Conservation (phyloP, 1,140 invertebrate genomes). For the Littorina saxatilis region DNA sequence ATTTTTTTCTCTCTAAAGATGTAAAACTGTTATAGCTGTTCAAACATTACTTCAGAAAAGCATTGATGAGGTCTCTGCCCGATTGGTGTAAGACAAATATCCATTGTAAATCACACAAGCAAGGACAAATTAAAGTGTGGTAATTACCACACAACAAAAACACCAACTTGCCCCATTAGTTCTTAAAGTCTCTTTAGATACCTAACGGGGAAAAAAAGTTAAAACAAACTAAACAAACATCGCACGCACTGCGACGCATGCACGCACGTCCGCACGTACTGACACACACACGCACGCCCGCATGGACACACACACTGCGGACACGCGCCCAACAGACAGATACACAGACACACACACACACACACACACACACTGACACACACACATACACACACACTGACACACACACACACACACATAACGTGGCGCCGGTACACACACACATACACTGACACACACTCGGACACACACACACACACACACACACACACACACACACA, state of each 20-base stretch:
- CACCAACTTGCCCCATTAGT: too few relatives aligned
- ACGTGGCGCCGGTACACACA: too few relatives aligned
- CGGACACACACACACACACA: background rate
- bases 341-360: constrained; percentile 12
- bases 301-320: background rate
- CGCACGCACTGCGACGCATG: background rate
- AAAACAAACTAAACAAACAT: background rate
- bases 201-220: background rate
- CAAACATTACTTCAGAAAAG: too few relatives aligned
- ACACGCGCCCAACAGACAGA: background rate
- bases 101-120: too few relatives aligned
- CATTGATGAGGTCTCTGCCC: too few relatives aligned
- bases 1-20: too few relatives aligned
- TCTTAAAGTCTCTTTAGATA: background rate
- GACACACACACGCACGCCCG: constrained; percentile 17
- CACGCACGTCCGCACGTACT: background rate
- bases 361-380: constrained; percentile 26
- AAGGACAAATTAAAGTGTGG: background rate
- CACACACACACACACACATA: background rate
- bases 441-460: too few relatives aligned
- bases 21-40: too few relatives aligned
- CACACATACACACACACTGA: constrained; percentile 1
- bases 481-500: background rate
- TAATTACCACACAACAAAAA: background rate
- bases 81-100: too few relatives aligned